These are phyloP conservation scores for Phrixothrix hirtus DNA, from an alignment of 2,888 invertebrate genomes.

Conservation along the genomic window DNA sequence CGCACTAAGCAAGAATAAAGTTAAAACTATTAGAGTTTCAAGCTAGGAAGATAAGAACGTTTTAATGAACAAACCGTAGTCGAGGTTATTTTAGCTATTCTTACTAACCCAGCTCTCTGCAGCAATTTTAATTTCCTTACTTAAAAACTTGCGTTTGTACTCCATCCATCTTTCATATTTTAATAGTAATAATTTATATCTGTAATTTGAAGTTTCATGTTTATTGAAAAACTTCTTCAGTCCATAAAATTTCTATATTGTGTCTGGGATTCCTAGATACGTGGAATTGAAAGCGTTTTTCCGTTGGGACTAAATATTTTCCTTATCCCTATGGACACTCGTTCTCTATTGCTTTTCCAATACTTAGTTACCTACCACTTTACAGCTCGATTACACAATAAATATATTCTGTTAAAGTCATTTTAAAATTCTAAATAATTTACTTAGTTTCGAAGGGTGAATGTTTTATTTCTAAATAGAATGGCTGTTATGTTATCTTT, in stretches of 20 bases:
- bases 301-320: conserved; percentile 49
- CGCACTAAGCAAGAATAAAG: conserved; percentile 18
- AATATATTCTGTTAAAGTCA: no score
- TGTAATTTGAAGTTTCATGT: conserved; percentile 25
- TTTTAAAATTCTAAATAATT: no score
- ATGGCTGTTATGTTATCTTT: no score
- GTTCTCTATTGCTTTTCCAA: conserved; percentile 50
- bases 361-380: conserved; percentile 38
- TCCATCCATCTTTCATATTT: conserved; percentile 13
- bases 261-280: conserved; percentile 49
- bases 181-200: conserved; percentile 27
- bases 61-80: conserved; percentile 20
- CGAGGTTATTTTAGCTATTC: conserved; percentile 18
- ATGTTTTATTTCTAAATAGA: no score
- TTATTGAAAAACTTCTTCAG: conserved; percentile 48
- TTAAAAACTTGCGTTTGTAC: conserved; percentile 20
- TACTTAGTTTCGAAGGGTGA: no score
- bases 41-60: conserved; percentile 21
- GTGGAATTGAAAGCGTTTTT: conserved; percentile 48
- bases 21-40: conserved; percentile 13
- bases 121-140: conserved; percentile 18
- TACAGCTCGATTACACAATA: conserved; percentile 43
- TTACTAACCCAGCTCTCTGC: conserved; percentile 12
- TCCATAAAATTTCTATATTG: conserved; percentile 50
- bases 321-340: conserved; percentile 51